Evolutionary conservation across 2,797 vertebrate species (phyloP), one percentile per base, ranked within the genome.

Genomic region (Lacerta bilineata): DNA sequence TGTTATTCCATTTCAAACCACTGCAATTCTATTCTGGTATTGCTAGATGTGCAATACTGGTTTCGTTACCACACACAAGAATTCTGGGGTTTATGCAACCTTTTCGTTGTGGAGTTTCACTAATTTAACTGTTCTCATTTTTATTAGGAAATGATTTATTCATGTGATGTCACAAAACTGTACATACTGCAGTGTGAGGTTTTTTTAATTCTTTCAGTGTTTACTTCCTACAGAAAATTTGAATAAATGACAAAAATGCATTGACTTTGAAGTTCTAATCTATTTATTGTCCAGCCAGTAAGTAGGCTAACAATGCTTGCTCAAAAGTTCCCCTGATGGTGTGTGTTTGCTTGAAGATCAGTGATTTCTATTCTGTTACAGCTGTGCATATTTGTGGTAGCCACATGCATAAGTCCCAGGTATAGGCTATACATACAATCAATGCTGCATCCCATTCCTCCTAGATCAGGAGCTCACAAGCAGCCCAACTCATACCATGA

Each of bases 221-320:
- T 97, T 97, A 97, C 96, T 97, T 97, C 97, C 97, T 97, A 96
- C 96, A 96, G 95, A 97, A 97, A 95, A 97, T 97, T 97, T 97
- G 97, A 97, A 97, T 97, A 97, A 97, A 97, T 96, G 96, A 97
- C 92, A 93, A 95, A 97, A 97, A 96, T 95, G 94, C 93, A 97
- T 96, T 96, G 95, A 95, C 94, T 96, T 91, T 90, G 91, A 94
- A 92, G 90, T 87, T 96, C 94, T 95, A 95, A 95, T 96, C 95
- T 94, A 90, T 93, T 95, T 94, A 93, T 95, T 96, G 93, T 90
- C 10, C 64, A 36, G 39, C 81, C 86, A 55, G 50, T 81, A 33
- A n/a, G 9, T 25, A 55, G 50, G 33, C 71, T 83, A 18, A 55
- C 61, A 43, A 61, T 84, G 33, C 68, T 85, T 55, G 33, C 39